These are phyloP conservation scores for Bombus confusus DNA, from an alignment of 1,140 invertebrate genomes.

Conservation along the genomic window DNA sequence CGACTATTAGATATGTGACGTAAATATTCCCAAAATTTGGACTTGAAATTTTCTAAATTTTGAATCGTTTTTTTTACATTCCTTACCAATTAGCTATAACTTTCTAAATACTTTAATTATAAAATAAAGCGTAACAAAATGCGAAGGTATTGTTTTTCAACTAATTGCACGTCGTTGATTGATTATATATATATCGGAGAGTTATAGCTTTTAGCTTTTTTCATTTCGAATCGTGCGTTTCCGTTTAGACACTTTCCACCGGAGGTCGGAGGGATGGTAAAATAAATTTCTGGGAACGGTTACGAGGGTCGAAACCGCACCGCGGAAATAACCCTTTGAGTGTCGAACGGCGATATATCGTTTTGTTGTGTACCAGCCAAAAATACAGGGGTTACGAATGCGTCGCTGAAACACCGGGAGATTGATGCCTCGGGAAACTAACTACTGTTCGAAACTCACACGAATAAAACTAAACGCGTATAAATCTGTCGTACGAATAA, in stretches of 20 bases:
- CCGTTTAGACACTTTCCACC: background rate
- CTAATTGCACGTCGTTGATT: background rate
- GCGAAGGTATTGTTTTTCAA: background rate
- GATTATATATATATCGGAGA: background rate
- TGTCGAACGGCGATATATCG: constrained; percentile 39
- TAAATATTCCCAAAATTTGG: too few species aligned
- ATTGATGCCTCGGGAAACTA: constrained; percentile 19
- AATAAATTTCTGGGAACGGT: constrained; percentile 40
- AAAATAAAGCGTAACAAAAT: background rate
- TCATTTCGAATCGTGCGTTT: background rate
- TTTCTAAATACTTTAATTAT: background rate
- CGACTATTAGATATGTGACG: too few species aligned
- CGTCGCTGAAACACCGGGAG: constrained; percentile 20
- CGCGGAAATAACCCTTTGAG: constrained; percentile 37
- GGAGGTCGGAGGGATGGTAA: background rate
- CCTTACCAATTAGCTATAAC: too few species aligned
- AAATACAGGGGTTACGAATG: constrained; percentile 29
- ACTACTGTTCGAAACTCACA: constrained; percentile 8
- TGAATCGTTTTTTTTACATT: background rate
- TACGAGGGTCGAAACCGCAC: constrained; percentile 20
- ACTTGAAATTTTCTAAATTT: background rate
- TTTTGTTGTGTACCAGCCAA: constrained; percentile 17
- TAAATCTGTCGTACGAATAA: background rate
- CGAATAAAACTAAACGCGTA: constrained; percentile 35
- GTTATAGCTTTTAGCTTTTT: background rate